phyloP scores from a whole-genome alignment of 1,140 invertebrate genomes.

The Aphidius gifuensis region DNA sequence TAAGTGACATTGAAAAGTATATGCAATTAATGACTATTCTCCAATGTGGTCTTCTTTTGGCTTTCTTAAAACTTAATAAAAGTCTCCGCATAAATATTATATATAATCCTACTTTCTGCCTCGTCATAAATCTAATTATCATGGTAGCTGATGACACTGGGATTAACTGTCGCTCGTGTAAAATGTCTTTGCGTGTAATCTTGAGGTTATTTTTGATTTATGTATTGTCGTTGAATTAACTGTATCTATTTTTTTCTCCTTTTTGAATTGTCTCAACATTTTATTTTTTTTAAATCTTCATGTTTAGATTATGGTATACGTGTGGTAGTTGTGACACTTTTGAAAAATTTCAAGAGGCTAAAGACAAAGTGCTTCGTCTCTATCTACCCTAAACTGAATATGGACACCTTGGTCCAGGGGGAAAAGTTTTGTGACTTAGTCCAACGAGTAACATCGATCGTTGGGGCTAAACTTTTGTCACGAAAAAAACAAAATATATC shows the following conservation, averaged over 20 bases:
- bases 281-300: slow-evolving; percentile 1
- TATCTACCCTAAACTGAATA: no score
- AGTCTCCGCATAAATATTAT: neutral
- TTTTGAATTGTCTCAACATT: neutral
- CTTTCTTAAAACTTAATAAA: slow-evolving; percentile 2
- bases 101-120: neutral
- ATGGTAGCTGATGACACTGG: slow-evolving; percentile 9
- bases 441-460: no score
- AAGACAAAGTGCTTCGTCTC: no score
- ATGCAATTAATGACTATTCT: no score
- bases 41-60: neutral
- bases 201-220: neutral
- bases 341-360: no score
- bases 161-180: neutral
- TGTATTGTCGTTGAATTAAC: neutral
- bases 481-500: no score
- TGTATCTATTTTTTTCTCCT: neutral
- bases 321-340: no score
- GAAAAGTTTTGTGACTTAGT: no score
- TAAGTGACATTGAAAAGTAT: no score
- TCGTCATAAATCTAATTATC: slow-evolving; percentile 11
- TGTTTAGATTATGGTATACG: no score
- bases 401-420: no score
- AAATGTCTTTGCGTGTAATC: slow-evolving; percentile 7
- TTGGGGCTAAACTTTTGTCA: no score